Evolutionary conservation across 2,797 vertebrate species (phyloP).

Genomic region (Sebastes steindachneri): DNA sequence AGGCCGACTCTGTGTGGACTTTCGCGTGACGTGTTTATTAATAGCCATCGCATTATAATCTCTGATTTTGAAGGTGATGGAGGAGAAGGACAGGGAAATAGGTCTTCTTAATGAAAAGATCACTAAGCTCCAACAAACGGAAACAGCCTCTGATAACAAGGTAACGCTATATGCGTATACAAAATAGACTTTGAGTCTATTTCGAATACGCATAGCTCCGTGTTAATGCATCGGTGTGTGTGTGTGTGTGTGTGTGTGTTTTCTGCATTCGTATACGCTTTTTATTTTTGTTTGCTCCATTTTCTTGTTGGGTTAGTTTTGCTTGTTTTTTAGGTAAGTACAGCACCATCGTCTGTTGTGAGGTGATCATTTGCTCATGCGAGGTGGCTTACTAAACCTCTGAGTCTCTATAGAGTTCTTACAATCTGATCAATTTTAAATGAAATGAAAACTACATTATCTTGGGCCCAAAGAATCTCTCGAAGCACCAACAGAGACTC

Average conservation of each 20-base stretch:
- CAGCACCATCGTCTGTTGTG: conserved; percentile 47
- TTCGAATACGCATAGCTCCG: conserved; percentile 64
- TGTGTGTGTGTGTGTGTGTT: conserved; percentile 47
- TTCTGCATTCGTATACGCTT: conserved; percentile 36
- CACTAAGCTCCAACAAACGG: conserved; percentile 87
- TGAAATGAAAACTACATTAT: background rate
- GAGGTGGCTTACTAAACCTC: conserved; percentile 64
- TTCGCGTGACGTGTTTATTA: conserved; percentile 49
- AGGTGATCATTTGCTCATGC: conserved; percentile 60
- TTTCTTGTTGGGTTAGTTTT: conserved; percentile 22
- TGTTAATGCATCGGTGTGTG: conserved; percentile 65
- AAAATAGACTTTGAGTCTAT: conserved; percentile 63
- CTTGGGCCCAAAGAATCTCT: background rate
- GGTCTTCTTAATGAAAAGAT: conserved; percentile 90
- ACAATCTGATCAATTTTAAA: background rate
- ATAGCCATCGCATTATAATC: conserved; percentile 83
- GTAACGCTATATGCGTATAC: conserved; percentile 80
- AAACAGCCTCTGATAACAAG: conserved; percentile 88
- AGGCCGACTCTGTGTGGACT: conserved; percentile 17
- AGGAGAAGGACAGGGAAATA: conserved; percentile 93
- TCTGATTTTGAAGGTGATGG: conserved; percentile 89
- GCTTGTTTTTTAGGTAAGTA: conserved; percentile 67
- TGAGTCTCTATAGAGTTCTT: conserved; percentile 42
- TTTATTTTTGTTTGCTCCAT: conserved; percentile 41
- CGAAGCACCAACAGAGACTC: conserved; percentile 40